phyloP scores from a whole-genome alignment of 1,140 invertebrate species.

The Asobara japonica region DNA sequence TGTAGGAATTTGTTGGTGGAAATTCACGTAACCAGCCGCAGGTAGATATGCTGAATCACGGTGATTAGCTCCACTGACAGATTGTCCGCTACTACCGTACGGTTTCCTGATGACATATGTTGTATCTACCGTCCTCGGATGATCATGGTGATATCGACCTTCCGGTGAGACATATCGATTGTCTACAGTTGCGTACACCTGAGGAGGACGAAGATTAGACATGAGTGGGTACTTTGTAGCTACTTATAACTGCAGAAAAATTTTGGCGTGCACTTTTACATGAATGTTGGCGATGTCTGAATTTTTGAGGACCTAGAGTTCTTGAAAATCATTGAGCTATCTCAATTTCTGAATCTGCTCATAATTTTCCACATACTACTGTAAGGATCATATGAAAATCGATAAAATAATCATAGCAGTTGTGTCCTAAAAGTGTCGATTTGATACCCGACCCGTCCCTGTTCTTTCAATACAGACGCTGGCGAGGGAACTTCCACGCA shows the following conservation, averaged over 20 bases:
- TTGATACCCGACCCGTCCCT: too few species aligned
- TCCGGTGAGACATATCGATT: constrained; percentile 61
- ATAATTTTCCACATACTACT: too few species aligned
- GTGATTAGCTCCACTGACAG: background rate
- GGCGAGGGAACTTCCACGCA: too few species aligned
- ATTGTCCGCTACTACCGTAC: constrained; percentile 36
- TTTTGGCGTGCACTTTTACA: background rate
- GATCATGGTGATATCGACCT: constrained; percentile 53
- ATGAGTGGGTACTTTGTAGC: constrained; percentile 1
- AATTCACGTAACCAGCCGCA: constrained; percentile 37
- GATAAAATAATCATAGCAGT: too few species aligned
- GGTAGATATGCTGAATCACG: background rate
- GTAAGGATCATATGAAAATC: too few species aligned
- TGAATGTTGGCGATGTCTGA: too few species aligned
- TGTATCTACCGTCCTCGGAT: constrained; percentile 59
- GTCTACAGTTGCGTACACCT: constrained; percentile 59
- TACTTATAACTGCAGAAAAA: background rate
- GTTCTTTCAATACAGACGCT: too few species aligned
- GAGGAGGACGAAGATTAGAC: background rate
- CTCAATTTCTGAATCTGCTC: too few species aligned
- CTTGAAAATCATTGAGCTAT: too few species aligned
- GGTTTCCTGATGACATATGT: constrained; percentile 64
- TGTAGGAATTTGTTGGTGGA: constrained; percentile 20
- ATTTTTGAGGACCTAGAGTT: too few species aligned
- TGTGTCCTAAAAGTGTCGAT: too few species aligned